These are phyloP conservation scores for Therioaphis trifolii DNA, from an alignment of 2,888 invertebrate genomes.

Conservation along the genomic window DNA sequence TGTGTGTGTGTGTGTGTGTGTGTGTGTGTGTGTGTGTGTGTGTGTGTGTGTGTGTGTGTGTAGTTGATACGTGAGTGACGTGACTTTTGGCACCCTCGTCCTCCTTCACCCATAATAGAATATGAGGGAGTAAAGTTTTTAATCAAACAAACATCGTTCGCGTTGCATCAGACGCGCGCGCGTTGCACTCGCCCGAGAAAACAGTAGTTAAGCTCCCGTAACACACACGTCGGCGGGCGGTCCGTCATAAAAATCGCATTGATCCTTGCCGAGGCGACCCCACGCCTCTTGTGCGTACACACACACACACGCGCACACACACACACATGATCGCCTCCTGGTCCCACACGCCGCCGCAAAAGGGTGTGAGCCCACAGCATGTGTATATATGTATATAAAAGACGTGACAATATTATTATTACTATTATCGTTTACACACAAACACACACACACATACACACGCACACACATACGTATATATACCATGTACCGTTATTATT, in stretches of 20 bases:
- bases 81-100: too few species aligned
- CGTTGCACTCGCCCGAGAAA: neutral
- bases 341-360: slow-evolving; percentile 6
- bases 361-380: neutral
- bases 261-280: slow-evolving; percentile 27
- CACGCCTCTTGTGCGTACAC: neutral
- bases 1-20: too few species aligned
- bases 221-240: slow-evolving; percentile 45
- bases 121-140: slow-evolving; percentile 24
- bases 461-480: neutral
- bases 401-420: slow-evolving; percentile 38
- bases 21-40: too few species aligned
- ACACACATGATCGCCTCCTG: neutral
- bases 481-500: slow-evolving; percentile 10
- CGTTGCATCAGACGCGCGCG: neutral
- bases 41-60: too few species aligned
- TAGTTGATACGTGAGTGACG: too few species aligned
- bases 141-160: slow-evolving; percentile 39
- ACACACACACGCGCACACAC: too few species aligned
- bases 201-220: slow-evolving; percentile 40
- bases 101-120: too few species aligned
- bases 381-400: neutral
- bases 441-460: too few species aligned
- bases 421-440: neutral
- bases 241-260: slow-evolving; percentile 56